Percentiles rank a stretch among this genome's conserved stretches.
Evolutionary conservation across 2,888 invertebrate species (phyloP).

Genomic region (Cheilosia pagana): DNA sequence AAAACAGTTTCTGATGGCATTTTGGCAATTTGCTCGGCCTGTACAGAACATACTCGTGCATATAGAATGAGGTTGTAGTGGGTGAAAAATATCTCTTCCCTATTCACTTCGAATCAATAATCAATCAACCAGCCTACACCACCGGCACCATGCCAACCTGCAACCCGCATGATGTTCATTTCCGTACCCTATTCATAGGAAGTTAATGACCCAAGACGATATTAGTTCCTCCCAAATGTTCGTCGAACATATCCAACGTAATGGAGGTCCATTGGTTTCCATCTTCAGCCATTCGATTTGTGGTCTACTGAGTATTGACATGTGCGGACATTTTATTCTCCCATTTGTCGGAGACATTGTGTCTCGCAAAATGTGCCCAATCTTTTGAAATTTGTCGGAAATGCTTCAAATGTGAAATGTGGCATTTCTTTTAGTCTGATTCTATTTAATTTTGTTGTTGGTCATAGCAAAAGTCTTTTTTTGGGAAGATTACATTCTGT

Average conservation of each 20-base stretch:
- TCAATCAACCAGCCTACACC: not conserved
- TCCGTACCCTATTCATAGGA: not conserved
- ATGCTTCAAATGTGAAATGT: too few relatives aligned
- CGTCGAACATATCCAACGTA: not conserved
- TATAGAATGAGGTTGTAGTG: too few relatives aligned
- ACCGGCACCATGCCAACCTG: not conserved
- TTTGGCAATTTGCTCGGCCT: too few relatives aligned
- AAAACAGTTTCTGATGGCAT: too few relatives aligned
- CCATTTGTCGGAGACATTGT: too few relatives aligned
- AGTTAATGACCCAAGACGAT: not conserved
- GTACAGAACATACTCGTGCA: too few relatives aligned
- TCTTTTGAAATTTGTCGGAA: too few relatives aligned
- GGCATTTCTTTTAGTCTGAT: too few relatives aligned
- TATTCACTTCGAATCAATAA: not conserved
- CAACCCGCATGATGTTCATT: slow-evolving; percentile 1
- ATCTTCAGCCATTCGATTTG: not conserved
- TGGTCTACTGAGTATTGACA: not conserved
- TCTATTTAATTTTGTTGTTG: too few relatives aligned
- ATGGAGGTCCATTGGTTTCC: not conserved
- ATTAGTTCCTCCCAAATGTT: not conserved
- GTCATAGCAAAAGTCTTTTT: too few relatives aligned
- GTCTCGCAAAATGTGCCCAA: too few relatives aligned
- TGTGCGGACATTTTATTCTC: not conserved
- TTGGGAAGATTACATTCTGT: too few relatives aligned
- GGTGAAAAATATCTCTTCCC: not conserved